Base-by-base conservation (phyloP, 2,113 vertebrate genomes). In the Diadophis punctatus region DNA sequence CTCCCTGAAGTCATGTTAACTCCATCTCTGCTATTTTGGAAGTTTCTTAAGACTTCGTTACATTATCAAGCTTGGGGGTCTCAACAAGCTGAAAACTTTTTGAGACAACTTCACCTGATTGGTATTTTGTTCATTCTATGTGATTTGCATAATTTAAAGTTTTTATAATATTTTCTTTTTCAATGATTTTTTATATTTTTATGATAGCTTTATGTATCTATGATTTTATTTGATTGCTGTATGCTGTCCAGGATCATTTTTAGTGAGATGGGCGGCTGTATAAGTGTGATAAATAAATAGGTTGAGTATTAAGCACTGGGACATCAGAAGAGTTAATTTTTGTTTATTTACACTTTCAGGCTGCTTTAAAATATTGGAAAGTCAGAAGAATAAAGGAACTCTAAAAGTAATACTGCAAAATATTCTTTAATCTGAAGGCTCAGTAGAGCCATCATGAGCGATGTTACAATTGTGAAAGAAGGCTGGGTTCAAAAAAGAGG, bases 391-490 rank as follows among this genome's bases (percentile, higher is more conserved):
- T 96, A 97, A 96, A 97, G 97, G 97, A 96, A 96, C 96, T 95
- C 97, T 96, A 96, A 97, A 97, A 96, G 96, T 97, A 97, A 92
- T 95, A 96, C 94, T 97, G 97, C 97, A 98, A 96, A 98, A 97
- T 97, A 98, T 96, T 98, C 98, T 98, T 97, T 96, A 98, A 96
- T 97, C 97, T 97, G 97, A 97, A 96, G 97, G 98, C 98, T 98
- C 98, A 97, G 97, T 98, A 98, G 98, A 98, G 98, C 97, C 98
- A 99, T 97, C 98, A 99, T 99, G 99, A 99, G 98, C 98, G 99
- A 99, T 99, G 98, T 99, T 97, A 99, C 99, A 98, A 98, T 99
- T 98, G 98, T 99, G 98, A 99, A 99, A 97, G 99, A 99, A 99
- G 99, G 99, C 96, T 99, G 99, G 99, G 98, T 99, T 96, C 99